Conservation (phyloP, 2,888 invertebrate genomes). For the Napeogenes sylphis region DNA sequence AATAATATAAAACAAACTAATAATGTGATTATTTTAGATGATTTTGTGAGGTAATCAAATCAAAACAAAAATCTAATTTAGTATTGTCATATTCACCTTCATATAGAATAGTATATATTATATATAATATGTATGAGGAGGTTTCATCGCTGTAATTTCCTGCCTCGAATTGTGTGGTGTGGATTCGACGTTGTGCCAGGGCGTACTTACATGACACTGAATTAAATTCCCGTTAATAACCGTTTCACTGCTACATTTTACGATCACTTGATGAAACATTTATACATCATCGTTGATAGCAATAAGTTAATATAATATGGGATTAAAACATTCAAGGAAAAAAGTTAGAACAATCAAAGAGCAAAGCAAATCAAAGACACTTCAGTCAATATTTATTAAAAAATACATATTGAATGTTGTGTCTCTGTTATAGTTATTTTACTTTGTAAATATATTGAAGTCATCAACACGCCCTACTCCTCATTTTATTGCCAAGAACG, state of each 20-base stretch:
- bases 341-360: background rate
- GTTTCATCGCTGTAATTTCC: constrained; percentile 22
- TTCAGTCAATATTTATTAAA: background rate
- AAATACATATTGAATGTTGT: background rate
- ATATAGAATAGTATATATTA: background rate
- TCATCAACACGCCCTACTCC: constrained; percentile 4
- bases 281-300: too few species aligned
- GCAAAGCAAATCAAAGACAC: background rate
- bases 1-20: too few species aligned
- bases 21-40: too few species aligned
- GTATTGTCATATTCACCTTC: background rate
- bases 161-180: constrained; percentile 20
- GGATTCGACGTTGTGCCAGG: constrained; percentile 9
- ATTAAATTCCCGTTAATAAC: constrained; percentile 10
- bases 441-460: constrained; percentile 1
- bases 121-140: constrained; percentile 12
- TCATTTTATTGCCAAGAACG: constrained; percentile 1
- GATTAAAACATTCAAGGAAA: background rate
- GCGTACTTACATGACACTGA: constrained; percentile 9
- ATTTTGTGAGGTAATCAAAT: too few species aligned
- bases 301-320: background rate
- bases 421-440: background rate
- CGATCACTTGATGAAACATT: too few species aligned
- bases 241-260: background rate
- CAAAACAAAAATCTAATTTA: too few species aligned